Conservation (phyloP, 1,140 invertebrate species). For the Caenorhabditis elegans region WBcel235 BX284606.5:4677001-4677500, state of each 20-base stretch:
- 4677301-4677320: too few relatives aligned
- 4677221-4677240: too few relatives aligned
- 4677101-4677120: conserved; percentile 28
- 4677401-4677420: not conserved
- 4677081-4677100: conserved; percentile 37
- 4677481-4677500: conserved; percentile 27
- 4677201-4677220: too few relatives aligned
- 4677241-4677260: too few relatives aligned
- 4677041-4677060: not conserved
- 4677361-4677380: conserved; percentile 31
- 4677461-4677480: not conserved
- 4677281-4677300: too few relatives aligned
- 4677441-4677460: not conserved
- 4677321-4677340: not conserved
- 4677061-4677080: conserved; percentile 46
- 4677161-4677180: conserved; percentile 45
- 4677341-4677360: not conserved
- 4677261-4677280: too few relatives aligned
- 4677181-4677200: conserved; percentile 23
- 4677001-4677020: conserved; percentile 55
- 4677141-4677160: conserved; percentile 34
- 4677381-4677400: not conserved
- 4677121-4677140: conserved; percentile 20
- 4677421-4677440: conserved; percentile 6
- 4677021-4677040: conserved; percentile 40